Conservation (phyloP, 2,888 invertebrate species). For the Drosophila borborema region DNA sequence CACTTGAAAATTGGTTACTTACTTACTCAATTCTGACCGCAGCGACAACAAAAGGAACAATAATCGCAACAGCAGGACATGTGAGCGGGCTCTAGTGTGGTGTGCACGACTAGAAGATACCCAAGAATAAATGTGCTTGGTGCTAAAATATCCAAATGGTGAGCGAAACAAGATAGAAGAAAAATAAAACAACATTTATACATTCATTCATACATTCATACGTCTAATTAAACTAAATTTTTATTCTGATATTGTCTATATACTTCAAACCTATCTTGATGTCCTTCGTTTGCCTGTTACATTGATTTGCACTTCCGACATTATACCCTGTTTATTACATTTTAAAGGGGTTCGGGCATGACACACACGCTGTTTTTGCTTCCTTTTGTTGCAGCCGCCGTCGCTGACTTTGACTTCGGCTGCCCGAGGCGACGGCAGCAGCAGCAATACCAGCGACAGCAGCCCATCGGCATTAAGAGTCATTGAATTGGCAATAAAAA, state of each 20-base stretch:
- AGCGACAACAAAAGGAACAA: slow-evolving; percentile 27
- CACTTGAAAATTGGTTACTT: slow-evolving; percentile 59
- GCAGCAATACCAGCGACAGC: not conserved
- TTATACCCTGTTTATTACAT: not conserved
- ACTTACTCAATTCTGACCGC: slow-evolving; percentile 53
- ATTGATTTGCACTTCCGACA: not conserved
- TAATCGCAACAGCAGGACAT: slow-evolving; percentile 29
- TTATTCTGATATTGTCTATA: not conserved
- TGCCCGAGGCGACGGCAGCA: slow-evolving; percentile 56
- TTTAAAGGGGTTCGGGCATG: not conserved
- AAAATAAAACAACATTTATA: too few species aligned
- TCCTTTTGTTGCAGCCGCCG: slow-evolving; percentile 8
- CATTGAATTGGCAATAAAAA: slow-evolving; percentile 82
- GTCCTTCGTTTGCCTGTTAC: not conserved
- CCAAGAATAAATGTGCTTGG: not conserved
- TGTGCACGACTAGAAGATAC: slow-evolving; percentile 1
- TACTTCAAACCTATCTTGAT: not conserved
- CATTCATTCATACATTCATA: too few species aligned
- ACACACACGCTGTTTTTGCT: slow-evolving; percentile 12
- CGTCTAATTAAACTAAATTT: too few species aligned
- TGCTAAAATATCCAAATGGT: too few species aligned
- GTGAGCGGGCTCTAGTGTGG: not conserved
- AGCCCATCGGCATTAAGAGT: slow-evolving; percentile 64
- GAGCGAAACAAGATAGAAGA: too few species aligned
- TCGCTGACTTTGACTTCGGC: slow-evolving; percentile 56